phyloP scores from a whole-genome alignment of 2,113 vertebrate genomes.

The Forbesichthys agassizii region DNA sequence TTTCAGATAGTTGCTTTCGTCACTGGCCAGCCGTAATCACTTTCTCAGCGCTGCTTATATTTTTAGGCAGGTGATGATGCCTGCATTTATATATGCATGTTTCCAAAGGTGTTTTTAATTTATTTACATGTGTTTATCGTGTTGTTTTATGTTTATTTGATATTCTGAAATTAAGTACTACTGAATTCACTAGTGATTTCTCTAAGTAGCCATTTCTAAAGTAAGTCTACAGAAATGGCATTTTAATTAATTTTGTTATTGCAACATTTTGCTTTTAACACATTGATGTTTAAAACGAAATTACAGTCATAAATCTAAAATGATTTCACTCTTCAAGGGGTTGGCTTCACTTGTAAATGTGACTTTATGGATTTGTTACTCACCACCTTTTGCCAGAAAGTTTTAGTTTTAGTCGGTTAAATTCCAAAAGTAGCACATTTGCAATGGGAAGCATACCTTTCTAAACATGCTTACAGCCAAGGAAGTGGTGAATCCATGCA shows the following conservation, averaged over 20 bases:
- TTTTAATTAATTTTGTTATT: too few species aligned
- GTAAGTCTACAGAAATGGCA: too few species aligned
- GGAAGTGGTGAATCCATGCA: neutral
- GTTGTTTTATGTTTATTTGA: too few species aligned
- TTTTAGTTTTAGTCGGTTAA: neutral
- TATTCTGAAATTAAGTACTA: too few species aligned
- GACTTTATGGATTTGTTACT: neutral
- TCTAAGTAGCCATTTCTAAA: too few species aligned
- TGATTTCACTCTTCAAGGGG: neutral
- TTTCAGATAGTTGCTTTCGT: too few species aligned
- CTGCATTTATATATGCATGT: neutral
- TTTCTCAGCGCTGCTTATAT: neutral
- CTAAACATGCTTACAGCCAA: neutral
- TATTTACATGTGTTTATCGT: too few species aligned
- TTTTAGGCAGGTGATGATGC: constrained; percentile 4
- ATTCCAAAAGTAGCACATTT: neutral
- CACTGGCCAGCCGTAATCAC: neutral
- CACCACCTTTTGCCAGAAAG: constrained; percentile 2
- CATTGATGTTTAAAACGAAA: too few species aligned
- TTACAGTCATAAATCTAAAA: neutral
- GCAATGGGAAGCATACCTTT: neutral
- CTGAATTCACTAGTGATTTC: too few species aligned
- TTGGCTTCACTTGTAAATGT: neutral
- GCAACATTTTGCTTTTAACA: too few species aligned
- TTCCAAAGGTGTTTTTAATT: too few species aligned